Evolutionary conservation across 2,113 vertebrate species (phyloP).

Genomic region (Leucoraja erinaceus): DNA sequence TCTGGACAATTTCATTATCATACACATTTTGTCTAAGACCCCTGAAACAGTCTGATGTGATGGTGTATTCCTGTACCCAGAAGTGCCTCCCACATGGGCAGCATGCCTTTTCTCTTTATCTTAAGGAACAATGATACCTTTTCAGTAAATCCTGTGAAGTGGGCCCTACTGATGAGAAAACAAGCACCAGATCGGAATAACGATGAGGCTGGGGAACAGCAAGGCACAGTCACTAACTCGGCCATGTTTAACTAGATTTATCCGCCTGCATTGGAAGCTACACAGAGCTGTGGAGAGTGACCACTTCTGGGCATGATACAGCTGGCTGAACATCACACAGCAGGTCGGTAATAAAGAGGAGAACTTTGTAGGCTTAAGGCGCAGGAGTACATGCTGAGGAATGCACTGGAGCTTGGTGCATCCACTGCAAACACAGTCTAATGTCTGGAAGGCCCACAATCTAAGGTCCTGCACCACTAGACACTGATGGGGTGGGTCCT

Average conservation of each 20-base stretch:
- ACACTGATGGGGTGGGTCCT: too few species aligned
- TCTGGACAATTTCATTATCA: background rate
- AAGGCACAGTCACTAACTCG: background rate
- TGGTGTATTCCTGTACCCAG: background rate
- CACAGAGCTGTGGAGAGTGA: background rate
- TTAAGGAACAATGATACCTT: constrained; percentile 17
- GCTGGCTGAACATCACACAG: background rate
- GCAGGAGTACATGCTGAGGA: too few species aligned
- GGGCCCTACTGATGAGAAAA: background rate
- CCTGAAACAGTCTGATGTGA: background rate
- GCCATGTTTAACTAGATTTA: background rate
- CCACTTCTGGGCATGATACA: background rate
- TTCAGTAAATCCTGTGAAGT: background rate
- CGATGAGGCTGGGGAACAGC: background rate
- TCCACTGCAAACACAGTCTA: too few species aligned
- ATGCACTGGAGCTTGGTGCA: too few species aligned
- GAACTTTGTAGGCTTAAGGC: background rate
- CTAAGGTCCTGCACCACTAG: too few species aligned
- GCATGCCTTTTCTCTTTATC: background rate
- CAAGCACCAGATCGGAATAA: constrained; percentile 1
- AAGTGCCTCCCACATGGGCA: background rate
- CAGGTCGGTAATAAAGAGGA: background rate
- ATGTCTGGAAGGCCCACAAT: too few species aligned
- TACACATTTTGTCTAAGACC: background rate
- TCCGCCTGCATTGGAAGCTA: background rate